Conservation (phyloP, 1,140 invertebrate genomes). For the Zaprionus nigranus region DNA sequence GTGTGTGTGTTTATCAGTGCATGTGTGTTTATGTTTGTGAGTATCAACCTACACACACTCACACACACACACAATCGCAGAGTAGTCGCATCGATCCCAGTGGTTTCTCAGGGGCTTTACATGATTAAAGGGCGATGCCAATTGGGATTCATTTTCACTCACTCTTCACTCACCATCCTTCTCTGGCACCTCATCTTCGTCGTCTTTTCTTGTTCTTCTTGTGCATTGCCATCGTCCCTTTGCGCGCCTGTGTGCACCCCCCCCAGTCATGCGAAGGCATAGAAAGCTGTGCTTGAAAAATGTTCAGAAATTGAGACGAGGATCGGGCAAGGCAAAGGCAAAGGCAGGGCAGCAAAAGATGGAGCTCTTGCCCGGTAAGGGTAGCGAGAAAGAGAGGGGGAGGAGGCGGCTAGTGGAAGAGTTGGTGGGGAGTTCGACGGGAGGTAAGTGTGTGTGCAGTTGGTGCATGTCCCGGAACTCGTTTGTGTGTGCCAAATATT, state of each 20-base stretch:
- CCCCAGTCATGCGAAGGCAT: slow-evolving; percentile 35
- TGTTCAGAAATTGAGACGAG: slow-evolving; percentile 13
- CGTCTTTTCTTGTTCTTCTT: neutral
- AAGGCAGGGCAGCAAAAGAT: neutral
- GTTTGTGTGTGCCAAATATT: slow-evolving; percentile 77
- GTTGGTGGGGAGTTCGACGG: too few species aligned
- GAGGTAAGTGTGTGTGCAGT: slow-evolving; percentile 16
- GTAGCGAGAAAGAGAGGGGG: neutral
- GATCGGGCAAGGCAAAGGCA: neutral
- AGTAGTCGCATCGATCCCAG: slow-evolving; percentile 55
- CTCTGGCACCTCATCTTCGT: neutral
- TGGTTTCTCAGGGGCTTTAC: slow-evolving; percentile 37
- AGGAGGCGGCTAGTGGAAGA: neutral
- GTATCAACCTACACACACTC: neutral
- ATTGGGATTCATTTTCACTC: slow-evolving; percentile 22
- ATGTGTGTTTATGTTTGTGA: too few species aligned
- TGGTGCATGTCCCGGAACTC: slow-evolving; percentile 52
- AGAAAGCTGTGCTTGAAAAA: slow-evolving; percentile 66
- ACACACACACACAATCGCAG: slow-evolving; percentile 8
- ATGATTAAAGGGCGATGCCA: slow-evolving; percentile 44
- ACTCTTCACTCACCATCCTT: too few species aligned
- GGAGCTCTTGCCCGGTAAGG: neutral
- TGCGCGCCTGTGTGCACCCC: too few species aligned
- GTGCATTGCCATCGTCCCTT: neutral
- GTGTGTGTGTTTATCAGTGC: too few species aligned